Percentiles rank a stretch among this genome's conserved stretches.
phyloP scores from a whole-genome alignment of 2,113 vertebrate species.

The Neofelis nebulosa region DNA sequence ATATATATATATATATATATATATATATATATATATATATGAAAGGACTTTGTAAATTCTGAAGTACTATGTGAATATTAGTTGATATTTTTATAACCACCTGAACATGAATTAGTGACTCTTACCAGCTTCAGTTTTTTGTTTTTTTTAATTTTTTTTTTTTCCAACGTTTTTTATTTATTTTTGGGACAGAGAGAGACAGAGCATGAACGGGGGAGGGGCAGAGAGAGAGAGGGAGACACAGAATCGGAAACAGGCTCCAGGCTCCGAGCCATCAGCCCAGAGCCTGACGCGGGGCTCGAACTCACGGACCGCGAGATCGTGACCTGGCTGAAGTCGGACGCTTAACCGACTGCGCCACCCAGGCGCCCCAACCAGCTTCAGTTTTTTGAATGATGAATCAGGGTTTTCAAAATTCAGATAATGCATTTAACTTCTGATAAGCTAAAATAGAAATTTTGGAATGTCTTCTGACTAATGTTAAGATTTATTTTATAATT shows the following conservation, averaged over 20 bases:
- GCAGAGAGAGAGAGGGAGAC: too few species aligned
- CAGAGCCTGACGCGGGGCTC: too few species aligned
- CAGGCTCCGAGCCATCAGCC: too few species aligned
- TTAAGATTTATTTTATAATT: slow-evolving; percentile 49
- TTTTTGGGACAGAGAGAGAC: too few species aligned
- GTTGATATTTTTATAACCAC: not conserved
- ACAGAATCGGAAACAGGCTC: too few species aligned
- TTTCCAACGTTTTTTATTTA: too few species aligned
- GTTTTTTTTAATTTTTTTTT: too few species aligned
- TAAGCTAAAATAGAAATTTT: slow-evolving; percentile 46
- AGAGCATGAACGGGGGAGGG: too few species aligned
- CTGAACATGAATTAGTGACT: not conserved
- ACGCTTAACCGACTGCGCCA: too few species aligned
- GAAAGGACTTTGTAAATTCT: slow-evolving; percentile 18
- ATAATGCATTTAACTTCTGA: not conserved
- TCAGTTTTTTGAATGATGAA: slow-evolving; percentile 36
- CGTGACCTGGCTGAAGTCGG: too few species aligned
- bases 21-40: not conserved
- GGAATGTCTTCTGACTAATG: not conserved
- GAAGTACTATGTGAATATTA: not conserved
- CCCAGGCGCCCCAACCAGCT: too few species aligned
- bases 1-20: not conserved
- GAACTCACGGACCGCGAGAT: too few species aligned
- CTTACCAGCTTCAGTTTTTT: slow-evolving; percentile 35
- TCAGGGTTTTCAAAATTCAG: slow-evolving; percentile 23